Evolutionary conservation across 2,888 invertebrate species (phyloP).

Genomic region (Tribolium freemani): DNA sequence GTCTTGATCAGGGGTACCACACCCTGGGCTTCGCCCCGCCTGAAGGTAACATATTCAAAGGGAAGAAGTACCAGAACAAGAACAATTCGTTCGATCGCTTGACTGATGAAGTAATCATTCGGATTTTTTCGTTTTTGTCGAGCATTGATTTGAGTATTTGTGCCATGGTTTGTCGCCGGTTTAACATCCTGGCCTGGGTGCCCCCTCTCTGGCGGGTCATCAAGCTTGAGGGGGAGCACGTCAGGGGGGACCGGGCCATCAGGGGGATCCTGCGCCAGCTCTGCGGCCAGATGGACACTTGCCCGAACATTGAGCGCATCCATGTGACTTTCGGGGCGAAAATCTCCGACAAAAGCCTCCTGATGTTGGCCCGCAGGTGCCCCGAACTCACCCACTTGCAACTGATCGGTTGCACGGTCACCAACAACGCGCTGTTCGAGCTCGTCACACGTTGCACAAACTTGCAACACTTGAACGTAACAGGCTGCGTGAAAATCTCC

Average conservation of each 20-base stretch:
- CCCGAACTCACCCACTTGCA: constrained; percentile 87
- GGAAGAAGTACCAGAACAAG: constrained; percentile 58
- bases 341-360: constrained; percentile 84
- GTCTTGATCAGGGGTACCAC: constrained; percentile 86
- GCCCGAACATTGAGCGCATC: constrained; percentile 77
- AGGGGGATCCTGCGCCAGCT: constrained; percentile 76
- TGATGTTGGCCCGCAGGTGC: constrained; percentile 82
- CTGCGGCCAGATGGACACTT: constrained; percentile 75
- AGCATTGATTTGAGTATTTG: constrained; percentile 81
- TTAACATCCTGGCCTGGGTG: constrained; percentile 84
- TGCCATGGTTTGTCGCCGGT: constrained; percentile 82
- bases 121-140: constrained; percentile 79
- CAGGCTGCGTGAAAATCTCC: constrained; percentile 85
- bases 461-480: constrained; percentile 87
- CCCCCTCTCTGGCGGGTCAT: constrained; percentile 82
- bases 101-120: constrained; percentile 78
- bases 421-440: constrained; percentile 84
- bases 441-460: constrained; percentile 84
- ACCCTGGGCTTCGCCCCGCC: constrained; percentile 78
- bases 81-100: constrained; percentile 74
- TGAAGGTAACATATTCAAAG: constrained; percentile 63
- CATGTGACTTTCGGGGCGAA: constrained; percentile 78
- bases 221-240: constrained; percentile 73
- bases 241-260: constrained; percentile 77
- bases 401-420: constrained; percentile 81